A percentile compares a stretch with the other conserved stretches of the same genome.
Conservation (phyloP, 2,888 invertebrate species). For the Ernsta delagoae region DNA sequence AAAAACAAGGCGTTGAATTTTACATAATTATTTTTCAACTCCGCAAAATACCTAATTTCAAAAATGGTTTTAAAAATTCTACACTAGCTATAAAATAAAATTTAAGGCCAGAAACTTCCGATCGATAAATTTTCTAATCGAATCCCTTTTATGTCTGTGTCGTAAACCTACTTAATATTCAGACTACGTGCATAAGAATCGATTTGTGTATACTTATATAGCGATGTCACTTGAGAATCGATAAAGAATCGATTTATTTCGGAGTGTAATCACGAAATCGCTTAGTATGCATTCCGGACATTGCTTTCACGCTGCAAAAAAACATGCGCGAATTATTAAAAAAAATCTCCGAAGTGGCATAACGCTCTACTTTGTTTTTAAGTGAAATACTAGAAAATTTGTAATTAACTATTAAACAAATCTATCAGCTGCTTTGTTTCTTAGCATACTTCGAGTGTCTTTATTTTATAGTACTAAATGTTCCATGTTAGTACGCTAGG, state of each 20-base stretch:
- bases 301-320: conserved; percentile 48
- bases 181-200: conserved; percentile 39
- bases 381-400: too few species aligned
- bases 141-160: conserved; percentile 48
- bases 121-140: conserved; percentile 45
- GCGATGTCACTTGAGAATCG: conserved; percentile 49
- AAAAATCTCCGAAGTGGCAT: conserved; percentile 20
- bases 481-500: too few species aligned
- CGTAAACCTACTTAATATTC: conserved; percentile 35
- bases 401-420: background rate
- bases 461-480: too few species aligned
- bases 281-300: conserved; percentile 46
- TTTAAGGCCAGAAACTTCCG: background rate
- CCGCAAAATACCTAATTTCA: too few species aligned
- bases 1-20: too few species aligned
- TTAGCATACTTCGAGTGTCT: too few species aligned
- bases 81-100: too few species aligned
- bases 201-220: conserved; percentile 39
- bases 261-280: conserved; percentile 49
- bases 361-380: background rate
- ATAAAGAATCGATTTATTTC: conserved; percentile 55
- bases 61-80: background rate
- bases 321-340: conserved; percentile 29
- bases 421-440: too few species aligned
- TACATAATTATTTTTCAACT: too few species aligned